A percentile compares a stretch with the other conserved stretches of the same genome.
phyloP scores from a whole-genome alignment of 2,888 invertebrate species.

The Tenthredo mesomela region DNA sequence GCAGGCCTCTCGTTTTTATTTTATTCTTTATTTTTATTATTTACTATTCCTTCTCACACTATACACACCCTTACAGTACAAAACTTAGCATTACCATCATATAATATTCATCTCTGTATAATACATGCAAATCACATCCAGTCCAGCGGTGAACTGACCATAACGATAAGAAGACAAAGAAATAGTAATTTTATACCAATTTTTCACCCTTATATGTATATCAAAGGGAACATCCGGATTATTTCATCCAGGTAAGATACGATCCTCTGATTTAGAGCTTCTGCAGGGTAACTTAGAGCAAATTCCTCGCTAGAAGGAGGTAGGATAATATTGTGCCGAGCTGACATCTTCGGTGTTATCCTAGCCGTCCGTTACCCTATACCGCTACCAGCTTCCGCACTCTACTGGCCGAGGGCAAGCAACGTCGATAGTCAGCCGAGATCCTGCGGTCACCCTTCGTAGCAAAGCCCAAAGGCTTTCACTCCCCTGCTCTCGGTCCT shows the following conservation, averaged over 20 bases:
- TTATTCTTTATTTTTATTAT: background rate
- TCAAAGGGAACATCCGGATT: background rate
- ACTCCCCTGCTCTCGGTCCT: conserved; percentile 58
- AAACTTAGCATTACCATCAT: background rate
- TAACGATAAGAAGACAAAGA: background rate
- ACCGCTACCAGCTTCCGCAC: conserved; percentile 62
- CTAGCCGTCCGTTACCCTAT: conserved; percentile 66
- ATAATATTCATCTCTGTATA: background rate
- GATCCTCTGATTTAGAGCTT: background rate
- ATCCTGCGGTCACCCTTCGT: conserved; percentile 74
- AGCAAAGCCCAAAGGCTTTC: conserved; percentile 70
- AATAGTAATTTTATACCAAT: background rate
- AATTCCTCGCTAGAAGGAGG: conserved; percentile 62
- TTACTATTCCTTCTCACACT: background rate
- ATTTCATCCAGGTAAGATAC: background rate
- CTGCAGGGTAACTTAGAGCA: conserved; percentile 56
- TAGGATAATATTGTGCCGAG: conserved; percentile 70
- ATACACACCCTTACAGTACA: background rate
- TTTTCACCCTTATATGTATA: background rate
- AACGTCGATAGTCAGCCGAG: conserved; percentile 74
- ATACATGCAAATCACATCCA: background rate
- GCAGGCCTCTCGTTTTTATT: background rate
- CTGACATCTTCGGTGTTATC: conserved; percentile 72
- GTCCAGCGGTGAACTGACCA: background rate
- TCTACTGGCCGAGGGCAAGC: conserved; percentile 60